Percentiles rank a stretch among this genome's conserved stretches.
Conservation (phyloP, 2,888 invertebrate genomes). For the Clitarchus hookeri region DNA sequence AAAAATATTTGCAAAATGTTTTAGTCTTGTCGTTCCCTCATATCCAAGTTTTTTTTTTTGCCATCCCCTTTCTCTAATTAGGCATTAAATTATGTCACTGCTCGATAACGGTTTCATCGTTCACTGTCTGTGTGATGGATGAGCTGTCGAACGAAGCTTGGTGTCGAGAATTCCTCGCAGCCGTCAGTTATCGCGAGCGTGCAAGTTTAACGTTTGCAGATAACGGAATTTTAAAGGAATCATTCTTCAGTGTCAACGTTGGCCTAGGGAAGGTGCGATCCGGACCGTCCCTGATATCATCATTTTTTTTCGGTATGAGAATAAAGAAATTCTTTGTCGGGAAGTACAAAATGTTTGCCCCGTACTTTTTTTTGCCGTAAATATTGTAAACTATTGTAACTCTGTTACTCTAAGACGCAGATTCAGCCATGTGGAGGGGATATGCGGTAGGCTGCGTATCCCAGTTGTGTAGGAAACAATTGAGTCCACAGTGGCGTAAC, state of each 20-base stretch:
- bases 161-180: not conserved
- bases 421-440: too few relatives aligned
- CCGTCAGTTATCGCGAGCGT: not conserved
- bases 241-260: not conserved
- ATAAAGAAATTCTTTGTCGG: not conserved
- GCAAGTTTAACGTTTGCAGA: not conserved
- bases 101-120: too few relatives aligned
- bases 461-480: too few relatives aligned
- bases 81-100: too few relatives aligned
- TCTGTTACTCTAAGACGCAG: too few relatives aligned
- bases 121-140: not conserved
- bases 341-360: not conserved
- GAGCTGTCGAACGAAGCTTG: not conserved
- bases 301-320: not conserved
- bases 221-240: not conserved
- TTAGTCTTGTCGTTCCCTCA: too few relatives aligned
- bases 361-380: not conserved
- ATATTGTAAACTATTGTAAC: too few relatives aligned
- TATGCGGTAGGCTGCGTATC: too few relatives aligned
- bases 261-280: not conserved
- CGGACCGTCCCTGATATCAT: not conserved
- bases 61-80: too few relatives aligned
- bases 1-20: too few relatives aligned
- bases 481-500: too few relatives aligned
- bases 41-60: too few relatives aligned